Conservation (phyloP, 1,140 invertebrate genomes). For the Drosophila lacertosa region DNA sequence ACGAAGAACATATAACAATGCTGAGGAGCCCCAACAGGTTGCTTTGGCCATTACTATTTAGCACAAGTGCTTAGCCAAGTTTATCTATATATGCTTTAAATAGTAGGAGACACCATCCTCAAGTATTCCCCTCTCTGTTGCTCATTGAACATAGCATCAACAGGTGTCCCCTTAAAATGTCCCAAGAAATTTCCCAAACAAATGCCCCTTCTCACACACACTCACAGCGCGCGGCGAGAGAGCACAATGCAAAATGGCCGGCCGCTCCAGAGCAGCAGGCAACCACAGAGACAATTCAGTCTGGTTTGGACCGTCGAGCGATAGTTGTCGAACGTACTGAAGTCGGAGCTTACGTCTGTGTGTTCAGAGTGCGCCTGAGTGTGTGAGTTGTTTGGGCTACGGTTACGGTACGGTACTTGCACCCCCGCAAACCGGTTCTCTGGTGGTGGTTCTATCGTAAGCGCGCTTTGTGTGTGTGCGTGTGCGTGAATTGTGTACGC, state of each 20-base stretch:
- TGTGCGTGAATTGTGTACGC: constrained; percentile 21
- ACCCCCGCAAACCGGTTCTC: constrained; percentile 70
- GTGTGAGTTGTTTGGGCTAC: constrained; percentile 54
- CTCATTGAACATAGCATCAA: constrained; percentile 27
- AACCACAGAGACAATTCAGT: constrained; percentile 40
- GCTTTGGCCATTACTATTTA: too few relatives aligned
- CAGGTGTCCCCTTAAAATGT: constrained; percentile 43
- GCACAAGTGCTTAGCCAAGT: too few relatives aligned
- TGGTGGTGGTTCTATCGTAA: constrained; percentile 55
- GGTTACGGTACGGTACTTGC: constrained; percentile 56
- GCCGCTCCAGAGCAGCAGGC: constrained; percentile 25
- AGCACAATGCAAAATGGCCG: constrained; percentile 44
- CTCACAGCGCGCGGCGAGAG: constrained; percentile 2
- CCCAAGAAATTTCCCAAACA: constrained; percentile 69
- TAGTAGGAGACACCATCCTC: too few relatives aligned
- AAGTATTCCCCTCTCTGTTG: too few relatives aligned
- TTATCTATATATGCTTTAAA: too few relatives aligned
- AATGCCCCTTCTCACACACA: constrained; percentile 45
- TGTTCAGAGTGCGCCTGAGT: constrained; percentile 44
- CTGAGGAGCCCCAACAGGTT: too few relatives aligned
- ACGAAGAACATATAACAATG: too few relatives aligned
- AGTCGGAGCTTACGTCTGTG: constrained; percentile 47
- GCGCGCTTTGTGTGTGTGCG: constrained; percentile 36
- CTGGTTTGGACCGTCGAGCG: constrained; percentile 69
- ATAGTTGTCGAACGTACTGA: constrained; percentile 38